Conservation (phyloP, 1,140 invertebrate species). For the silkworm (Bombyx mori) region ASM3026992v2 NC_085107.1:9277001-9277500, state of each 20-base stretch:
- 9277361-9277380: conserved; percentile 42
- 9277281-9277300: conserved; percentile 51
- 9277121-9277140: too few species aligned
- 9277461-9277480: too few species aligned
- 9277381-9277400: conserved; percentile 38
- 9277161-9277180: neutral
- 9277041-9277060: too few species aligned
- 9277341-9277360: conserved; percentile 27
- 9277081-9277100: too few species aligned
- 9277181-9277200: neutral
- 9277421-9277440: neutral
- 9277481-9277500: neutral
- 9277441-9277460: too few species aligned
- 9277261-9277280: conserved; percentile 42
- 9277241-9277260: conserved; percentile 29
- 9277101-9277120: too few species aligned
- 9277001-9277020: too few species aligned
- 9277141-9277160: neutral
- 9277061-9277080: too few species aligned
- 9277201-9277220: conserved; percentile 18
- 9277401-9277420: conserved; percentile 30
- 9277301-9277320: conserved; percentile 46
- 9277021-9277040: too few species aligned
- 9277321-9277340: conserved; percentile 10
- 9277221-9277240: conserved; percentile 33